A percentile compares a stretch with the other conserved stretches of the same genome.
phyloP scores from a whole-genome alignment of 2,797 vertebrate genomes.

The Coilia nasus region DNA sequence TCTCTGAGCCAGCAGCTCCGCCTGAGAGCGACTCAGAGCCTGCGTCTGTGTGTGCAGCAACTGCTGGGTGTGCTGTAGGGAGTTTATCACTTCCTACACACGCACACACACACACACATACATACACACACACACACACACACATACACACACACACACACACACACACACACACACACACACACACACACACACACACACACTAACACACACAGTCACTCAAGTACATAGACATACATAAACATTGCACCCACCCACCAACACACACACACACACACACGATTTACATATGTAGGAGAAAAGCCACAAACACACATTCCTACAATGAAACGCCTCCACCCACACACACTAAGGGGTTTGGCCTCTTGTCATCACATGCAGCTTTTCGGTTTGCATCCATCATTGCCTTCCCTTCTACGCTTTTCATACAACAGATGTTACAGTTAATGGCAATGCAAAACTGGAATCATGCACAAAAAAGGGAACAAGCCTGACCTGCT shows the following conservation, averaged over 20 bases:
- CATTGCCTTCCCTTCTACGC: background rate
- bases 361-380: background rate
- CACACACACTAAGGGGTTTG: background rate
- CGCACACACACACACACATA: background rate
- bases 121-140: constrained; percentile 25
- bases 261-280: constrained; percentile 5
- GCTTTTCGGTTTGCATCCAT: background rate
- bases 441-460: background rate
- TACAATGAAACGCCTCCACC: background rate
- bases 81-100: constrained; percentile 80
- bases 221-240: no score
- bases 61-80: constrained; percentile 80
- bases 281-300: no score
- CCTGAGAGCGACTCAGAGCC: constrained; percentile 72
- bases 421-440: background rate
- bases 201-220: background rate
- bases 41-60: constrained; percentile 83
- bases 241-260: background rate
- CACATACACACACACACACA: background rate
- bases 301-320: no score
- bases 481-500: constrained; percentile 72
- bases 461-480: constrained; percentile 12
- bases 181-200: background rate
- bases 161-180: background rate
- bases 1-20: constrained; percentile 76